A percentile compares a stretch with the other conserved stretches of the same genome.
Conservation (phyloP, 2,888 invertebrate genomes). For the Nemapogon koenigi region DNA sequence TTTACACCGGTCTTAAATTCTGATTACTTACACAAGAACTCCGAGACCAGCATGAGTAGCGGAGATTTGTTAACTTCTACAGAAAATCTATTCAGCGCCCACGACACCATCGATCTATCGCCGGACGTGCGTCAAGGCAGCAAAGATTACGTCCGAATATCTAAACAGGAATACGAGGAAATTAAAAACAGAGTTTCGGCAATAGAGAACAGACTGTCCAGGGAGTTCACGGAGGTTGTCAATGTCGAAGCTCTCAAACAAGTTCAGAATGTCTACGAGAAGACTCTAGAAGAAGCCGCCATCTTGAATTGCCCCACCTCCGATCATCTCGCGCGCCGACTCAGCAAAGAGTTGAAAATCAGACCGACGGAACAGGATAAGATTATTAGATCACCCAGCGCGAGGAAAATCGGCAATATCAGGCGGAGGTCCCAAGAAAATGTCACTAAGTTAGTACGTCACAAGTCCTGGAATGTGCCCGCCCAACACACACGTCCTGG, state of each 20-base stretch:
- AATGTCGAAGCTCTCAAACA: conserved; percentile 62
- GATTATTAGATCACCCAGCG: conserved; percentile 80
- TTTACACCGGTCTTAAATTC: conserved; percentile 45
- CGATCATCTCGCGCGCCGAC: conserved; percentile 72
- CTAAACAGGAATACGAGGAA: conserved; percentile 79
- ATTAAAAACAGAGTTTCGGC: conserved; percentile 77
- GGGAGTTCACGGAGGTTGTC: conserved; percentile 67
- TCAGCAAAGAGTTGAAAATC: conserved; percentile 78
- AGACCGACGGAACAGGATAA: conserved; percentile 72
- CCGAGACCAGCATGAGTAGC: conserved; percentile 48
- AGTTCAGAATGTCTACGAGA: conserved; percentile 76
- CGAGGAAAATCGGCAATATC: conserved; percentile 79
- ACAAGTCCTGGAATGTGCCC: conserved; percentile 71
- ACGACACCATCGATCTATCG: conserved; percentile 50
- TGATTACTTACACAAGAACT: conserved; percentile 43
- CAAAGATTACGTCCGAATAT: conserved; percentile 72
- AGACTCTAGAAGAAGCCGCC: conserved; percentile 73
- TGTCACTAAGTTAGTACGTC: conserved; percentile 60
- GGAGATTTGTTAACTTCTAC: conserved; percentile 50
- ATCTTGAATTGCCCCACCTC: conserved; percentile 68
- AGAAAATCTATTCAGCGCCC: conserved; percentile 47
- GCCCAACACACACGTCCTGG: conserved; percentile 39
- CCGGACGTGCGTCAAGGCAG: conserved; percentile 43
- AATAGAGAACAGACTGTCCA: conserved; percentile 73
- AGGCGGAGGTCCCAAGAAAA: conserved; percentile 75